Percentiles rank a stretch among this genome's conserved stretches.
Evolutionary conservation across 2,888 invertebrate species (phyloP).

Genomic region (Pristionchus entomophagus): DNA sequence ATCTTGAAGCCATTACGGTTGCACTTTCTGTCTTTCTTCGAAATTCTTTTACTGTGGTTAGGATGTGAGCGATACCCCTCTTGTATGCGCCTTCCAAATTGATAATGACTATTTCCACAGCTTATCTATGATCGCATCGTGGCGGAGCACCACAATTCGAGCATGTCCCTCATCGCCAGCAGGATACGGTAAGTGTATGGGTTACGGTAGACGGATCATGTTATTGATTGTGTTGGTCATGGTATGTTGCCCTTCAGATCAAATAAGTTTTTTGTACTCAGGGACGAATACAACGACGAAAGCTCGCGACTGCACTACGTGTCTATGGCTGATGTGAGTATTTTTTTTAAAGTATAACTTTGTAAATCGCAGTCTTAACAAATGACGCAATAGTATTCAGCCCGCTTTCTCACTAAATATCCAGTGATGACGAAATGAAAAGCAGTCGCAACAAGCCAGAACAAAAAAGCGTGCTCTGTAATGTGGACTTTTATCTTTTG

Average conservation of each 20-base stretch:
- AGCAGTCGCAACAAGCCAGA: too few species aligned
- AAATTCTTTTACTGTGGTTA: not conserved
- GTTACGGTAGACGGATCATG: too few species aligned
- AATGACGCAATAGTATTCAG: too few species aligned
- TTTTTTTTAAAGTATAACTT: constrained; percentile 4
- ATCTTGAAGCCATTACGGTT: too few species aligned
- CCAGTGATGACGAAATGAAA: too few species aligned
- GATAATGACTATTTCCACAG: not conserved
- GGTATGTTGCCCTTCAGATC: not conserved
- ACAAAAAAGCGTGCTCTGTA: too few species aligned
- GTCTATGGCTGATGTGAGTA: not conserved
- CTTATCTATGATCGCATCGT: constrained; percentile 14
- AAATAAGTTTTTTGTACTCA: not conserved
- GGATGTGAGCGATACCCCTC: too few species aligned
- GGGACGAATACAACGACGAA: not conserved
- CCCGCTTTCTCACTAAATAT: too few species aligned
- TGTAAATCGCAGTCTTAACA: too few species aligned
- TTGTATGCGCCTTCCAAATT: too few species aligned
- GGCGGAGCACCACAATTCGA: not conserved
- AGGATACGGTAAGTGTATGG: constrained; percentile 5
- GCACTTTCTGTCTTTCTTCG: not conserved
- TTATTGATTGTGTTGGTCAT: too few species aligned
- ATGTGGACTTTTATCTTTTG: too few species aligned
- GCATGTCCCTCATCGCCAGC: constrained; percentile 12
- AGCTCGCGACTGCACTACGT: constrained; percentile 21